phyloP scores from a whole-genome alignment of 2,888 invertebrate genomes.

The Metalampra italica region DNA sequence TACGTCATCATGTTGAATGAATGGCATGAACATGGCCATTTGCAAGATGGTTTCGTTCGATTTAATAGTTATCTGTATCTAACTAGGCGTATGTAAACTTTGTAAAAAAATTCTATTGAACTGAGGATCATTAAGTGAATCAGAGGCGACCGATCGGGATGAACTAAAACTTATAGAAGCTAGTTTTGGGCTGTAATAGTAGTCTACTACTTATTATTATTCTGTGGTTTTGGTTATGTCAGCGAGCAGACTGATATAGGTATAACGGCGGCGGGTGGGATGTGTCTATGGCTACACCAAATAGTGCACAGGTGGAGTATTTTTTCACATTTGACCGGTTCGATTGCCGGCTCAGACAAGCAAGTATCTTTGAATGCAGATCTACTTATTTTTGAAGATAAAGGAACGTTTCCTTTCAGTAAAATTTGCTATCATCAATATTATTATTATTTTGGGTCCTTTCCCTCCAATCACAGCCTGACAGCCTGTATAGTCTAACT shows the following conservation, averaged over 20 bases:
- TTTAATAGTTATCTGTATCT: neutral
- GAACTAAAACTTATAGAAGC: neutral
- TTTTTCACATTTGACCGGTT: too few species aligned
- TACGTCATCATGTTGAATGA: slow-evolving; percentile 51
- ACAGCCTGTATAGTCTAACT: too few species aligned
- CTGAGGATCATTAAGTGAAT: neutral
- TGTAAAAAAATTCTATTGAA: neutral
- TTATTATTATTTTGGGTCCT: too few species aligned
- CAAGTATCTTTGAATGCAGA: too few species aligned
- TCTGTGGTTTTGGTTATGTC: slow-evolving; percentile 1
- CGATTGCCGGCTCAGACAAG: too few species aligned
- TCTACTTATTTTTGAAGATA: too few species aligned
- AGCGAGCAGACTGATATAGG: neutral
- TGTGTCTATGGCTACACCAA: slow-evolving; percentile 20
- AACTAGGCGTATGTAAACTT: neutral
- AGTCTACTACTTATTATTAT: too few species aligned
- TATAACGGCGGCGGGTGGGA: slow-evolving; percentile 15
- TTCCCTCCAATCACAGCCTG: too few species aligned
- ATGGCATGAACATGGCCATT: slow-evolving; percentile 59
- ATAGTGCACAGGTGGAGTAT: too few species aligned
- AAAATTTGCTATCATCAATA: too few species aligned
- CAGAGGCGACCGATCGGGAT: neutral
- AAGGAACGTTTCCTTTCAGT: too few species aligned
- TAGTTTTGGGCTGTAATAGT: too few species aligned
- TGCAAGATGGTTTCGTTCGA: slow-evolving; percentile 11